Base-by-base conservation (phyloP, 1,140 invertebrate species). In the Drosophila simulans region DNA sequence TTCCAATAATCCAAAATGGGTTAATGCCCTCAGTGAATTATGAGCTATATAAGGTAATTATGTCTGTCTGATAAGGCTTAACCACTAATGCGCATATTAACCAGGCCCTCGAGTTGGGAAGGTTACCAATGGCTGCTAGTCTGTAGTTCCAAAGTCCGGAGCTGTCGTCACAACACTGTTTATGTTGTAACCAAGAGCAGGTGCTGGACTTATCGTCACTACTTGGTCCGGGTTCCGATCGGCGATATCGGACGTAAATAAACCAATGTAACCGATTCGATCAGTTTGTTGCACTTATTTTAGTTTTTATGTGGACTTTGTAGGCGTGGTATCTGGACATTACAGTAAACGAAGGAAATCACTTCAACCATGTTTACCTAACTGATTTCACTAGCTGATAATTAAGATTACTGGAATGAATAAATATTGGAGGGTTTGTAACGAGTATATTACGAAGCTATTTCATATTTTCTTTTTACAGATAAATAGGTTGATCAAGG, bases 41-140 rank as follows among this genome's bases (percentile, higher is more conserved):
- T 64, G 58, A 22, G 46, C 37, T 17, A 17, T 46, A 68, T 34
- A 39, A 35, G 22, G 17, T 20, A 62, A 42, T 27, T 75, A 56
- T 74, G 52, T 56, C 59, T 75, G 39, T 35, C 72, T 56, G 72
- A 75, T 75, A 75, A 75, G 58, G 20, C 42, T 34, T 40, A 57
- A 39, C 27, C 53, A 58, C 63, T 51, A 55, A 65, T 40, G 48
- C 37, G 40, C 43, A 57, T 17, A 64, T 43, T 54, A 35, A 53
- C 70, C 68, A 42, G 46, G 35, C 59, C 64, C 64, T 52, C 37
- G 35, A 68, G 37, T 27, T 34, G 12, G 15, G 15, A 64, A 63
- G 64, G 43, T 46, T 45, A 20, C 17, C 12, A 3, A 13, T 13
- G 11, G 35, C 25, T 11, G 11, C 12, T 10, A 15, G 25, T 11